Evolutionary conservation across 2,113 vertebrate genomes (phyloP).

Genomic region (Colius striatus): DNA sequence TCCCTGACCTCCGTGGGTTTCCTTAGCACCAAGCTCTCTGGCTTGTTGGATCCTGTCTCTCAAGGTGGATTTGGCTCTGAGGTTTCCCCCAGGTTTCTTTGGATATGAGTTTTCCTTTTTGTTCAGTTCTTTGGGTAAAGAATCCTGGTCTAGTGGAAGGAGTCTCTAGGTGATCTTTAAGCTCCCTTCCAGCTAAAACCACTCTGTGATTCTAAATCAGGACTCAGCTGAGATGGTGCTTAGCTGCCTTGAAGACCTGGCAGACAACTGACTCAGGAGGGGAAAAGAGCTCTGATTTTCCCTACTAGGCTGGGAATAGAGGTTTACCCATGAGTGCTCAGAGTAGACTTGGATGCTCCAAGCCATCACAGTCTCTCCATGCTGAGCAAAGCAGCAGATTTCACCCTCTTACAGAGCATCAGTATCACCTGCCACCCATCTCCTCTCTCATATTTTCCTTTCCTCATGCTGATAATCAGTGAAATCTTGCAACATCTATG

Average conservation of each 20-base stretch:
- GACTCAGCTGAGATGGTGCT: not conserved
- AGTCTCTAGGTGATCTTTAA: too few relatives aligned
- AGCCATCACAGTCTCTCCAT: not conserved
- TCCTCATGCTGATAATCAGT: not conserved
- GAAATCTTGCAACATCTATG: accelerated
- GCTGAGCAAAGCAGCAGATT: not conserved
- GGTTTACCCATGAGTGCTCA: not conserved
- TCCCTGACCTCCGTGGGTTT: not conserved
- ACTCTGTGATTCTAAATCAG: not conserved
- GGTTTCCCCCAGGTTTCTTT: not conserved
- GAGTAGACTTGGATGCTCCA: not conserved
- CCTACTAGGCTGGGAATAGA: not conserved
- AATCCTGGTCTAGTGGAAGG: too few relatives aligned
- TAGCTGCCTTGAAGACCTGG: not conserved
- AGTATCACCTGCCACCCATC: not conserved
- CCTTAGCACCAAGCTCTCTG: not conserved
- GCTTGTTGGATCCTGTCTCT: not conserved
- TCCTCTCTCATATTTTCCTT: not conserved
- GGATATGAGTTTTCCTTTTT: not conserved
- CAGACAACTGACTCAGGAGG: not conserved
- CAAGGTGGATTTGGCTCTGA: too few relatives aligned
- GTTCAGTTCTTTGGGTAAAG: too few relatives aligned
- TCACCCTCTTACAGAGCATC: not conserved
- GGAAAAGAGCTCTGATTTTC: not conserved
- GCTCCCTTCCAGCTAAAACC: too few relatives aligned